Evolutionary conservation across 1,140 invertebrate genomes (phyloP).

Genomic region (Drosophila ironensis): DNA sequence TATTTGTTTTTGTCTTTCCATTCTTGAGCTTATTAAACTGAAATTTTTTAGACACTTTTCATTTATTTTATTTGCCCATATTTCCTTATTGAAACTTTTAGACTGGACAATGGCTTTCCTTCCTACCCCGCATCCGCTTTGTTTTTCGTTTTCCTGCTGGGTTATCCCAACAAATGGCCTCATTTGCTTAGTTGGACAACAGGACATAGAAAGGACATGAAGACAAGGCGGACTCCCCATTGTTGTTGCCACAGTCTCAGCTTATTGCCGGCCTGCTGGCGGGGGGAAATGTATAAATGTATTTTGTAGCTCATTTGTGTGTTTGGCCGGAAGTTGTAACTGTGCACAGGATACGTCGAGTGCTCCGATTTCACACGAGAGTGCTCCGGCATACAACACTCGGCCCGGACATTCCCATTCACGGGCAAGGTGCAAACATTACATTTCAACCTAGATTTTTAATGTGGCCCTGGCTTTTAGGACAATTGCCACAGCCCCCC

Average conservation of each 20-base stretch:
- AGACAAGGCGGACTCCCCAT: conserved; percentile 32
- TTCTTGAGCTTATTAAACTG: conserved; percentile 65
- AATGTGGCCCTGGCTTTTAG: conserved; percentile 15
- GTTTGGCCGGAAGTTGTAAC: conserved; percentile 63
- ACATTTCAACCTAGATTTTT: conserved; percentile 15
- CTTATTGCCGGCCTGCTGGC: conserved; percentile 18
- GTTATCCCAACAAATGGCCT: conserved; percentile 39
- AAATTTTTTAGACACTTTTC: conserved; percentile 60
- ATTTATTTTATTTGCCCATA: conserved; percentile 68
- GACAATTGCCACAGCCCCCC: conserved; percentile 8
- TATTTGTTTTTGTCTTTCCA: conserved; percentile 30
- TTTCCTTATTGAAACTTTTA: conserved; percentile 71
- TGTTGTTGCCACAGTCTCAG: conserved; percentile 29
- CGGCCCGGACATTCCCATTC: conserved; percentile 28
- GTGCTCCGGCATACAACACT: conserved; percentile 4
- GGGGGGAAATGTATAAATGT: conserved; percentile 20
- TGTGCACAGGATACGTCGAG: conserved; percentile 44
- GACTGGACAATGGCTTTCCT: conserved; percentile 31
- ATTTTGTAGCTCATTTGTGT: conserved; percentile 64
- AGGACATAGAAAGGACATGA: conserved; percentile 14
- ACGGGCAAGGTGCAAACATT: conserved; percentile 34
- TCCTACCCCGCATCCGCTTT: background rate
- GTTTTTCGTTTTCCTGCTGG: background rate
- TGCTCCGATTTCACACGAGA: conserved; percentile 36
- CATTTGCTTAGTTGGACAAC: conserved; percentile 24